Evolutionary conservation across 2,888 invertebrate genomes (phyloP).

Genomic region (Cephus sareptanus): DNA sequence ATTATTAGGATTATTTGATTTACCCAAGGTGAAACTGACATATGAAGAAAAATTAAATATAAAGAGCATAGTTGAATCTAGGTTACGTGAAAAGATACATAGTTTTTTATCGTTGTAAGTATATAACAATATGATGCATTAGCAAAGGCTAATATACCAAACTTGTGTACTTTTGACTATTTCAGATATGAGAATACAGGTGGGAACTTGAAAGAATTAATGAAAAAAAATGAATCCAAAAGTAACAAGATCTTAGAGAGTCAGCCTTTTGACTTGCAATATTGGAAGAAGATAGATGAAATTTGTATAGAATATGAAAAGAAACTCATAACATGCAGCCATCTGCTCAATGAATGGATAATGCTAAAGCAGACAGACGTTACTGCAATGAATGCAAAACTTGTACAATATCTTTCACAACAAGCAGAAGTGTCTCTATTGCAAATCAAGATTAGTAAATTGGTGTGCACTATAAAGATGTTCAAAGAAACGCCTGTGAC

Average conservation of each 20-base stretch:
- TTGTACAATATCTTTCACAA: constrained; percentile 48
- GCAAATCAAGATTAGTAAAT: constrained; percentile 57
- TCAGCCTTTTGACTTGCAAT: constrained; percentile 42
- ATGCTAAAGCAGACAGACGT: constrained; percentile 54
- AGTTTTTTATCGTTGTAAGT: constrained; percentile 47
- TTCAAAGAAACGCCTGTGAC: constrained; percentile 65
- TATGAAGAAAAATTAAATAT: constrained; percentile 56
- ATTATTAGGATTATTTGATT: constrained; percentile 50
- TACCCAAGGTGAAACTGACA: constrained; percentile 50
- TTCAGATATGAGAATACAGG: constrained; percentile 50
- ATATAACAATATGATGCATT: constrained; percentile 10
- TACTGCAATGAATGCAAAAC: constrained; percentile 52
- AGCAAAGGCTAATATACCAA: constrained; percentile 3
- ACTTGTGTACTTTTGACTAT: constrained; percentile 15
- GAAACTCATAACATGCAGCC: constrained; percentile 49
- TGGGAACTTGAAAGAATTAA: constrained; percentile 45
- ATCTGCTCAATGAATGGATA: constrained; percentile 58
- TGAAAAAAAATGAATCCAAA: constrained; percentile 40
- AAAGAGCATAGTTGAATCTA: constrained; percentile 48
- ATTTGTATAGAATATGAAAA: constrained; percentile 57
- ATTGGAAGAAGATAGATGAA: constrained; percentile 58
- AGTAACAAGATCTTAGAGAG: constrained; percentile 39
- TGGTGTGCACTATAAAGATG: constrained; percentile 62
- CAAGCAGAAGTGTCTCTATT: constrained; percentile 54
- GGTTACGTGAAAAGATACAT: constrained; percentile 51